These are phyloP conservation scores for Labeo rohita DNA, from an alignment of 2,113 vertebrate genomes.

Conservation along the genomic window DNA sequence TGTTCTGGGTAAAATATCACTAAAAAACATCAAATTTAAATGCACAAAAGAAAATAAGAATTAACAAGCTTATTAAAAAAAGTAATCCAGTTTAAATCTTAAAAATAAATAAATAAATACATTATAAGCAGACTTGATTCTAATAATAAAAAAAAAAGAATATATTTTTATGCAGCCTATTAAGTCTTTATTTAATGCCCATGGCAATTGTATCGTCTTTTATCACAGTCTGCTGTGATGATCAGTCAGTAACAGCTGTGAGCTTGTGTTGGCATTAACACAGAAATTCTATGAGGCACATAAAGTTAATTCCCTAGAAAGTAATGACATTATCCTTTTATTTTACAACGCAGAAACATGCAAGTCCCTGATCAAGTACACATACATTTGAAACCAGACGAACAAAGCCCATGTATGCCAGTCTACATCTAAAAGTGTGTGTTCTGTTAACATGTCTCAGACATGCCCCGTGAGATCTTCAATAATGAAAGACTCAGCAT, in stretches of 20 bases:
- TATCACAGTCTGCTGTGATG: background rate
- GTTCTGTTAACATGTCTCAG: background rate
- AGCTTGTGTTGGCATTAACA: background rate
- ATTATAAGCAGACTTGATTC: background rate
- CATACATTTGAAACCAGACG: background rate
- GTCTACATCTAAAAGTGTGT: background rate
- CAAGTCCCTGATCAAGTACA: background rate
- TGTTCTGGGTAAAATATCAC: background rate
- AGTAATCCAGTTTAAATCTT: background rate
- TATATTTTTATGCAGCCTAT: background rate
- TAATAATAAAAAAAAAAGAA: background rate
- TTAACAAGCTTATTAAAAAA: background rate
- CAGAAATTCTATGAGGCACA: background rate
- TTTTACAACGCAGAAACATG: background rate
- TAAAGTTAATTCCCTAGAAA: background rate
- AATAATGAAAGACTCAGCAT: background rate
- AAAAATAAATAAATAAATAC: background rate
- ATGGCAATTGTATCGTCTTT: background rate
- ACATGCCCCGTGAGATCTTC: background rate
- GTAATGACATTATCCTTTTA: background rate
- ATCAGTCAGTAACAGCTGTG: constrained; percentile 3
- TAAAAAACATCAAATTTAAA: background rate
- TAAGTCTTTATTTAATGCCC: background rate
- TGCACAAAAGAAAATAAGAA: background rate
- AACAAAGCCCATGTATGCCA: background rate